These are phyloP conservation scores for Drosophila leontia DNA, from an alignment of 1,140 invertebrate genomes.

Conservation along the genomic window DNA sequence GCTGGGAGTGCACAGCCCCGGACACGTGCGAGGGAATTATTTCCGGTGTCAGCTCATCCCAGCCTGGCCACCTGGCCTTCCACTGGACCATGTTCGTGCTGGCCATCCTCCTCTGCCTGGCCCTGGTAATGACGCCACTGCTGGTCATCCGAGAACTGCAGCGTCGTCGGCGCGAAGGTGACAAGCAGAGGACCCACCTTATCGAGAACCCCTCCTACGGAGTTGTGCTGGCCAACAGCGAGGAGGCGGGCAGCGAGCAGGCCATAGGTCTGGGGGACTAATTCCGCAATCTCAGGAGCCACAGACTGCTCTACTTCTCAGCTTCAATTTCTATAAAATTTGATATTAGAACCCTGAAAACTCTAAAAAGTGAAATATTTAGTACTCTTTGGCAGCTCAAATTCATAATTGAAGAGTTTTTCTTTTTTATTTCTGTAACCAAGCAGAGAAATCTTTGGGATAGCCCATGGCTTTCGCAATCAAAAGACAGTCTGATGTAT, in stretches of 20 bases:
- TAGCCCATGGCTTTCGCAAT: neutral
- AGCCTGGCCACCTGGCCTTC: neutral
- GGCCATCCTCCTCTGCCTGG: constrained; percentile 48
- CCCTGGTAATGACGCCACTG: constrained; percentile 55
- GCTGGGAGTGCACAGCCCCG: constrained; percentile 42
- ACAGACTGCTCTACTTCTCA: neutral
- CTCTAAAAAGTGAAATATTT: constrained; percentile 1
- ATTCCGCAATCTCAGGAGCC: neutral
- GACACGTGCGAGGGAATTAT: constrained; percentile 30
- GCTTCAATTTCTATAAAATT: constrained; percentile 1
- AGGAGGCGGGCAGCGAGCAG: constrained; percentile 47
- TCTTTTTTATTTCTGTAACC: neutral
- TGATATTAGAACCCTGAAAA: neutral
- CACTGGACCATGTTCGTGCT: constrained; percentile 49
- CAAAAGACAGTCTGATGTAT: neutral
- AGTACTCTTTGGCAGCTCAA: constrained; percentile 12
- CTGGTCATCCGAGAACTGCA: constrained; percentile 60
- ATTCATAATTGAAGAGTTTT: constrained; percentile 7
- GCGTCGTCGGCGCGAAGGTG: constrained; percentile 36
- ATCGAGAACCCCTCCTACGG: constrained; percentile 81
- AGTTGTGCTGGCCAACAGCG: constrained; percentile 54
- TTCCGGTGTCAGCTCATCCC: neutral
- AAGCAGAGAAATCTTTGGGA: neutral
- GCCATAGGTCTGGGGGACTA: constrained; percentile 36
- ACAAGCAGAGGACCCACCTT: constrained; percentile 58